Percentiles rank a stretch among this genome's conserved stretches.
phyloP scores from a whole-genome alignment of 2,888 invertebrate species.

The Koerneria pararmatus region DNA sequence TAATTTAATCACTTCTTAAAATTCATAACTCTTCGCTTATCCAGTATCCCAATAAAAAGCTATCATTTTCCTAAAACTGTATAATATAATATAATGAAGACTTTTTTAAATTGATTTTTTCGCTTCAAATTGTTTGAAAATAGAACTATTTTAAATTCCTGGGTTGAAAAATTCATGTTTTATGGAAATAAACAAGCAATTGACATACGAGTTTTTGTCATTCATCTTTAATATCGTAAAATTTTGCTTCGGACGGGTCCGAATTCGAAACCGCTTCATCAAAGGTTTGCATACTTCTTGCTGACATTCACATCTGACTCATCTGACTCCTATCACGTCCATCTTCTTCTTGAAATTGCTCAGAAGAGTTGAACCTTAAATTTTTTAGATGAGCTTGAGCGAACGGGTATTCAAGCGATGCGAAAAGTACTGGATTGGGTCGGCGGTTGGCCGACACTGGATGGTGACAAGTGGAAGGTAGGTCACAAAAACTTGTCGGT shows the following conservation, averaged over 20 bases:
- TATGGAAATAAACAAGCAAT: too few species aligned
- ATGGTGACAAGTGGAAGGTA: slow-evolving; percentile 23
- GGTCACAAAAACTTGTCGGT: too few species aligned
- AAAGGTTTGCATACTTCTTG: background rate
- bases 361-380: background rate
- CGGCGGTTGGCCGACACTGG: slow-evolving; percentile 59
- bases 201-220: background rate
- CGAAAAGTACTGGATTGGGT: slow-evolving; percentile 42
- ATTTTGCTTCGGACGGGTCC: background rate
- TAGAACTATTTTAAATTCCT: too few species aligned
- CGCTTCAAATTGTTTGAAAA: too few species aligned
- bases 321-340: background rate
- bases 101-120: too few species aligned
- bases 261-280: background rate
- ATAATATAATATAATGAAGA: too few species aligned
- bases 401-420: slow-evolving; percentile 39
- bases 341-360: background rate
- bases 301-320: background rate
- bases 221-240: background rate
- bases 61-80: too few species aligned
- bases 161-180: too few species aligned
- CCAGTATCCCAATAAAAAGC: too few species aligned
- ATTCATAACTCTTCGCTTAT: too few species aligned
- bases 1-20: too few species aligned
- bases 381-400: slow-evolving; percentile 38